phyloP scores from a whole-genome alignment of 2,888 invertebrate genomes.

The Cybosia mesomella region DNA sequence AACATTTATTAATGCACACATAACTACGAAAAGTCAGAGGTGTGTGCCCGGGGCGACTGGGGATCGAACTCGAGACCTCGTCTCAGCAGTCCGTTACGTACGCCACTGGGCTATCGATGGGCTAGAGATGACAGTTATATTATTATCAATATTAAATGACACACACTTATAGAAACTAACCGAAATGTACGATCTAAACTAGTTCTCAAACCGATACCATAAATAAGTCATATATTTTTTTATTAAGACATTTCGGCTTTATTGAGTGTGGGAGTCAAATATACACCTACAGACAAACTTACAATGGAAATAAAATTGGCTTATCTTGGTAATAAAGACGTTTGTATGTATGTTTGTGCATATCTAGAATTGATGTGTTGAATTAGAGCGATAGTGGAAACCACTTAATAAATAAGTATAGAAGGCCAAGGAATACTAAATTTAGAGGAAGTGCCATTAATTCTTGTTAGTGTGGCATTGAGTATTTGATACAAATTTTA shows the following conservation, averaged over 20 bases:
- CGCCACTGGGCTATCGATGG: too few species aligned
- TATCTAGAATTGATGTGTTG: slow-evolving; percentile 32
- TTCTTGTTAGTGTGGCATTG: too few species aligned
- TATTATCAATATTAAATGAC: slow-evolving; percentile 2
- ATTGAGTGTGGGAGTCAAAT: slow-evolving; percentile 51
- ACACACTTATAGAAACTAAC: not conserved
- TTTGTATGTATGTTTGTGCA: slow-evolving; percentile 30
- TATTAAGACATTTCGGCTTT: slow-evolving; percentile 59
- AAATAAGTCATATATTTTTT: slow-evolving; percentile 46
- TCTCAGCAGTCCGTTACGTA: too few species aligned
- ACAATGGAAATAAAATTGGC: slow-evolving; percentile 49
- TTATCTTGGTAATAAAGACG: slow-evolving; percentile 52
- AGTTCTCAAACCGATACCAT: slow-evolving; percentile 17
- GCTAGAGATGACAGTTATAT: not conserved
- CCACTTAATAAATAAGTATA: not conserved
- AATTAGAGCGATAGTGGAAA: slow-evolving; percentile 16
- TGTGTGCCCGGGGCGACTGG: too few species aligned
- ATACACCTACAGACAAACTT: slow-evolving; percentile 33
- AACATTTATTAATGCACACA: too few species aligned
- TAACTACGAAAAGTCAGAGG: too few species aligned
- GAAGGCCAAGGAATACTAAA: too few species aligned
- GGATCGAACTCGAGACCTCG: too few species aligned
- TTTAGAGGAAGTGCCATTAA: too few species aligned
- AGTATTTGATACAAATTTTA: too few species aligned
- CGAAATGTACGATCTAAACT: not conserved